phyloP scores from a whole-genome alignment of 2,113 vertebrate species.

The Sigmodon hispidus region DNA sequence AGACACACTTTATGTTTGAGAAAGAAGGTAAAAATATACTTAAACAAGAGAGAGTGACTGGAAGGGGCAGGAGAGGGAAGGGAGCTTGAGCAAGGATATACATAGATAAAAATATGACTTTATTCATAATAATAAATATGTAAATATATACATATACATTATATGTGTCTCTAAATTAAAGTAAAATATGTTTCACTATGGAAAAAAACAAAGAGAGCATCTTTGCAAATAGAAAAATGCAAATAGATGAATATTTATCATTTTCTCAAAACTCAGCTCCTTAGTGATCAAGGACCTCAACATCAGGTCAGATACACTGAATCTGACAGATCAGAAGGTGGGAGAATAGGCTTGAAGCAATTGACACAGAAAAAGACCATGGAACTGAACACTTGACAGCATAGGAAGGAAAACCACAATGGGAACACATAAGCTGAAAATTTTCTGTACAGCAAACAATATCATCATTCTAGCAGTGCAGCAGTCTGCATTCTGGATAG shows the following conservation, averaged over 20 bases:
- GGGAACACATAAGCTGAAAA: not conserved
- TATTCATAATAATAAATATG: no score
- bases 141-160: no score
- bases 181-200: no score
- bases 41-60: no score
- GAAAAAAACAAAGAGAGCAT: not conserved
- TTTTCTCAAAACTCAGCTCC: not conserved
- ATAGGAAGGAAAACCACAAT: not conserved
- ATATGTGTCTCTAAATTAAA: no score
- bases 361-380: not conserved
- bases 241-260: not conserved
- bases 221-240: not conserved
- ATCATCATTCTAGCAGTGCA: not conserved
- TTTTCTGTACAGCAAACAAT: not conserved
- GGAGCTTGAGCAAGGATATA: no score
- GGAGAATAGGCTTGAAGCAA: not conserved
- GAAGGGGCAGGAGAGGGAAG: no score
- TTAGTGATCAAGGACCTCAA: not conserved
- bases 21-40: not conserved
- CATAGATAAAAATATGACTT: no score
- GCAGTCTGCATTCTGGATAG: not conserved
- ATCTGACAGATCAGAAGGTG: not conserved
- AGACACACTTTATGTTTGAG: not conserved
- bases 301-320: not conserved
- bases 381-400: not conserved